These are phyloP conservation scores for Tubiluchus corallicola DNA, from an alignment of 2,888 invertebrate species.

Conservation along the genomic window DNA sequence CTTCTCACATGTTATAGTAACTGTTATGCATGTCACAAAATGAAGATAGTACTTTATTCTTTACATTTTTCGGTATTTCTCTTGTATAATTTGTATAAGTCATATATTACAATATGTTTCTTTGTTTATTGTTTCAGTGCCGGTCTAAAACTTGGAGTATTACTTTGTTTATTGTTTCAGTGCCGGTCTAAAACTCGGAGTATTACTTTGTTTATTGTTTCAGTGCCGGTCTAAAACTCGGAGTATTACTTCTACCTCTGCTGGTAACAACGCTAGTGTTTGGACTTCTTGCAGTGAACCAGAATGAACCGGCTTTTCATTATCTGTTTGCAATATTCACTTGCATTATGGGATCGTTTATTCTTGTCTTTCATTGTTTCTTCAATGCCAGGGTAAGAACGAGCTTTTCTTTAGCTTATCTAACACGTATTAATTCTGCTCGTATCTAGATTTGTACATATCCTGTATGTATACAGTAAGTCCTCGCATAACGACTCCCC, in stretches of 20 bases:
- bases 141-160: no score
- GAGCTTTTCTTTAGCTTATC: background rate
- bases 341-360: slow-evolving; percentile 57
- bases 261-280: slow-evolving; percentile 69
- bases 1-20: no score
- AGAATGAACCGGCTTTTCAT: slow-evolving; percentile 48
- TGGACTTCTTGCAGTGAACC: slow-evolving; percentile 55
- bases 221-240: slow-evolving; percentile 65
- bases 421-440: background rate
- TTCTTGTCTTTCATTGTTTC: slow-evolving; percentile 66
- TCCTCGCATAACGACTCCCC: no score
- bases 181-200: background rate
- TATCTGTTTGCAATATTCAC: slow-evolving; percentile 57
- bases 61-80: no score
- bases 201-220: slow-evolving; percentile 12
- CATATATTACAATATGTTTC: background rate
- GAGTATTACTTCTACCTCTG: slow-evolving; percentile 64
- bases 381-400: slow-evolving; percentile 65
- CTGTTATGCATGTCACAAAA: no score
- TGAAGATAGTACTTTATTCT: no score
- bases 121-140: background rate
- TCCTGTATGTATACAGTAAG: background rate
- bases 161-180: no score
- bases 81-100: no score
- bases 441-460: background rate